Evolutionary conservation across 2,113 vertebrate genomes (phyloP).

Genomic region (Alaudala cheleensis): DNA sequence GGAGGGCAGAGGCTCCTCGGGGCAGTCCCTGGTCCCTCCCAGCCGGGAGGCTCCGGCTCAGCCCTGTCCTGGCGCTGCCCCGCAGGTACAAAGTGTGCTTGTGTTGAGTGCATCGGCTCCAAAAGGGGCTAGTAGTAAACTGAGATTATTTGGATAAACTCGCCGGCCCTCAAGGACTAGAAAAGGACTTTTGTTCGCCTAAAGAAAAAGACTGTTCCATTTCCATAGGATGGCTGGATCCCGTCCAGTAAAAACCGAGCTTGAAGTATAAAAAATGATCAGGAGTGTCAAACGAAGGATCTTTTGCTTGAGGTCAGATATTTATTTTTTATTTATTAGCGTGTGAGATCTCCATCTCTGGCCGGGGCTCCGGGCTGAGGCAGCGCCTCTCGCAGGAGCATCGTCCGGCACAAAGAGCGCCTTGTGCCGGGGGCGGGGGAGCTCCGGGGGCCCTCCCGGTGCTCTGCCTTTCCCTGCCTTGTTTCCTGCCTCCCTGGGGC

Average conservation of each 20-base stretch:
- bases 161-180: constrained; percentile 67
- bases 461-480: neutral
- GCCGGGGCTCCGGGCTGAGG: neutral
- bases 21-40: neutral
- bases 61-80: neutral
- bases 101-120: constrained; percentile 56
- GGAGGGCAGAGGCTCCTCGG: neutral
- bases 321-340: constrained; percentile 75
- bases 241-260: constrained; percentile 73
- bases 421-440: neutral
- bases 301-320: constrained; percentile 58
- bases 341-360: constrained; percentile 48
- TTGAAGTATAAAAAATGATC: constrained; percentile 48
- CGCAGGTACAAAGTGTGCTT: constrained; percentile 67
- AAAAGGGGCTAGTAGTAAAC: constrained; percentile 69
- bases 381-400: neutral
- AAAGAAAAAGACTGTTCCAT: constrained; percentile 52
- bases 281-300: constrained; percentile 69
- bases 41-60: neutral
- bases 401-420: neutral
- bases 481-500: neutral
- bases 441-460: neutral
- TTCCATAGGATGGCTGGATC: constrained; percentile 71
- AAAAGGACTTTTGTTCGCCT: constrained; percentile 81
- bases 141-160: constrained; percentile 83